Evolutionary conservation across 2,888 invertebrate genomes (phyloP).

Genomic region (Dicyrtomina minuta): DNA sequence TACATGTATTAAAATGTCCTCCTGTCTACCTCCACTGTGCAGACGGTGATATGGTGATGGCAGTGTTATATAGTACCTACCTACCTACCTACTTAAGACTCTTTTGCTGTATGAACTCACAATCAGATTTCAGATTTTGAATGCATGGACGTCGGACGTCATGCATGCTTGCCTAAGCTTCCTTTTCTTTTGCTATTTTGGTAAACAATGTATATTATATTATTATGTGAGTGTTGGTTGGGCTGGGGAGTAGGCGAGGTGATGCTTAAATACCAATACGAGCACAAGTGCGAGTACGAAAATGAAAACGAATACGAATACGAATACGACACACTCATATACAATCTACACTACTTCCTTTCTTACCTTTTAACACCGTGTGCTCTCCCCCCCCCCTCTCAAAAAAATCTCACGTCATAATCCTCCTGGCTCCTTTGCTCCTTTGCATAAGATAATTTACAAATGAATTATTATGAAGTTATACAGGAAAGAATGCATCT

Average conservation of each 20-base stretch:
- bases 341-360: too few relatives aligned
- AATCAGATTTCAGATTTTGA: constrained; percentile 7
- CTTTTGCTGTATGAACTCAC: too few relatives aligned
- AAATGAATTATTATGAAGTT: constrained; percentile 29
- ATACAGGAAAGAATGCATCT: constrained; percentile 8
- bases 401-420: constrained; percentile 20
- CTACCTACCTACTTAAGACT: neutral
- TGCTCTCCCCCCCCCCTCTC: constrained; percentile 1
- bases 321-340: too few relatives aligned
- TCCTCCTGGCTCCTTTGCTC: neutral
- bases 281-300: too few relatives aligned
- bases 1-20: neutral
- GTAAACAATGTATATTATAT: constrained; percentile 18
- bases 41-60: neutral
- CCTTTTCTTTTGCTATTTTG: constrained; percentile 18
- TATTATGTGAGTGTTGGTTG: too few relatives aligned
- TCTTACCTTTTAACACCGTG: neutral
- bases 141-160: neutral
- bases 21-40: neutral
- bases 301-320: too few relatives aligned
- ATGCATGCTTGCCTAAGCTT: neutral
- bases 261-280: too few relatives aligned
- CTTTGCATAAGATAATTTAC: constrained; percentile 19
- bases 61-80: neutral
- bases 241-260: too few relatives aligned